Evolutionary conservation across 2,888 invertebrate genomes (phyloP).

Genomic region (Phasia obesa): DNA sequence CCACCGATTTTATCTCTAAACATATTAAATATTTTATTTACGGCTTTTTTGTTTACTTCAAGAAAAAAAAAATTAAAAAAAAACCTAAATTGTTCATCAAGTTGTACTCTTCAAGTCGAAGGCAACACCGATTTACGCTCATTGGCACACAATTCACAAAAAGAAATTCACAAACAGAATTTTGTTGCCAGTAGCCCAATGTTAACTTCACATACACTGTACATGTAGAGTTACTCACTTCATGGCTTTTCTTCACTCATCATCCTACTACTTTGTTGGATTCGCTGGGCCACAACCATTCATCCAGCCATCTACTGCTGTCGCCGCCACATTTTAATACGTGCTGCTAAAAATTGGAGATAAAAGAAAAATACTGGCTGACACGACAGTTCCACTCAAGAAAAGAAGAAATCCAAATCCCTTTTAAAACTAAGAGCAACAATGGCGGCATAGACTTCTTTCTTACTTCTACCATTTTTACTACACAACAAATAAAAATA

Average conservation of each 20-base stretch:
- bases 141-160: background rate
- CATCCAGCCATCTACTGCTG: slow-evolving; percentile 5
- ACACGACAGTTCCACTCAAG: slow-evolving; percentile 44
- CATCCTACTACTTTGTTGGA: slow-evolving; percentile 33
- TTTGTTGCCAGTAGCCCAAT: slow-evolving; percentile 23
- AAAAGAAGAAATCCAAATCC: slow-evolving; percentile 11
- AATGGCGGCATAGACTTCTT: slow-evolving; percentile 55
- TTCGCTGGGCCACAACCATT: slow-evolving; percentile 16
- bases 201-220: slow-evolving; percentile 29
- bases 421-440: slow-evolving; percentile 37
- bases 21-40: background rate
- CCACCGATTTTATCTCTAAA: slow-evolving; percentile 41
- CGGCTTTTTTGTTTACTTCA: background rate
- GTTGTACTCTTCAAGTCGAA: slow-evolving; percentile 16
- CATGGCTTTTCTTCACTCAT: background rate
- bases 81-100: background rate
- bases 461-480: slow-evolving; percentile 16
- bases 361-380: slow-evolving; percentile 50
- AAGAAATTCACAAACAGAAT: background rate
- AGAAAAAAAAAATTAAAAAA: no score
- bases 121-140: slow-evolving; percentile 18
- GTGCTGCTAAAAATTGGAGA: slow-evolving; percentile 38
- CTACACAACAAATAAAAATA: slow-evolving; percentile 16
- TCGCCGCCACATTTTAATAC: slow-evolving; percentile 7
- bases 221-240: slow-evolving; percentile 33